phyloP scores from a whole-genome alignment of 2,888 invertebrate species.

The Rosalia funebris region DNA sequence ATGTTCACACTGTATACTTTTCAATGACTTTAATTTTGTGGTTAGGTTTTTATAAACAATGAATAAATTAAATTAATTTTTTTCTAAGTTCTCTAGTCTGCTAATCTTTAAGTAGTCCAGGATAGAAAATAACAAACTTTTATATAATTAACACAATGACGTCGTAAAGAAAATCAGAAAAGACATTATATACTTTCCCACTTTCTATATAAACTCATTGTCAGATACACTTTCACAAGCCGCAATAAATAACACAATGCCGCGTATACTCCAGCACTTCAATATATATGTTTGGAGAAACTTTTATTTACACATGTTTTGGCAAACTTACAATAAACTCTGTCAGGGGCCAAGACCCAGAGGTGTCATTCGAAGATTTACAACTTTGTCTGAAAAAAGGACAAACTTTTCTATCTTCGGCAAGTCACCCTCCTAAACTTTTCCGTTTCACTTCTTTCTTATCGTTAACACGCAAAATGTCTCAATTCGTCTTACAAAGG shows the following conservation, averaged over 20 bases:
- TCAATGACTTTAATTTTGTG: no score
- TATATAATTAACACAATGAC: no score
- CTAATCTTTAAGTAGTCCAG: no score
- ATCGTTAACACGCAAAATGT: slow-evolving; percentile 48
- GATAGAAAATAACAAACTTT: no score
- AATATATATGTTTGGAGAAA: slow-evolving; percentile 21
- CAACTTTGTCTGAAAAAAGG: slow-evolving; percentile 47
- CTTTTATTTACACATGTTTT: slow-evolving; percentile 44
- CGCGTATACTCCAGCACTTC: not conserved
- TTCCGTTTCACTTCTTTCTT: slow-evolving; percentile 45
- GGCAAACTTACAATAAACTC: slow-evolving; percentile 45
- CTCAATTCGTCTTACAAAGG: slow-evolving; percentile 47
- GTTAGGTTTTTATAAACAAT: no score
- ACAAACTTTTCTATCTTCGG: slow-evolving; percentile 50
- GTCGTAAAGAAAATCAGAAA: no score
- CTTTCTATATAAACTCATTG: no score
- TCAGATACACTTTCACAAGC: no score
- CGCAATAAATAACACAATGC: slow-evolving; percentile 14
- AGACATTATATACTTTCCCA: no score
- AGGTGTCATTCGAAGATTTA: slow-evolving; percentile 51
- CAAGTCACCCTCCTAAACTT: slow-evolving; percentile 48
- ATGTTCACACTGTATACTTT: no score
- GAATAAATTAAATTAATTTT: no score
- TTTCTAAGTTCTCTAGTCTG: no score
- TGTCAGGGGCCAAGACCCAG: slow-evolving; percentile 39